phyloP scores from a whole-genome alignment of 2,797 vertebrate genomes.

The Ctenopoma kingsleyae region DNA sequence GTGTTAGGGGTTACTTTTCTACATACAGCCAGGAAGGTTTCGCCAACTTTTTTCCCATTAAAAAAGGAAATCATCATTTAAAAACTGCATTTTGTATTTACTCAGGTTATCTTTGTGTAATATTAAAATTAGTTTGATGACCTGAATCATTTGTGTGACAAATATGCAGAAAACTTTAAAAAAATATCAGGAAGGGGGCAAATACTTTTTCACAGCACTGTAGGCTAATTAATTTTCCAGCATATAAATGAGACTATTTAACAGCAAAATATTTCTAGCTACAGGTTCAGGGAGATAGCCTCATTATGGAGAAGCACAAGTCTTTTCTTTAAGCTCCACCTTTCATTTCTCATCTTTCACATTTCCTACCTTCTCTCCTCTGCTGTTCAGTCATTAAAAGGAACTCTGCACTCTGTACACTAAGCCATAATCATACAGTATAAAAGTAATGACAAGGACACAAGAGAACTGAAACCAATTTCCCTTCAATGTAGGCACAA shows the following conservation, averaged over 20 bases:
- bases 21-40: too few relatives aligned
- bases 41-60: too few relatives aligned
- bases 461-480: conserved; percentile 39
- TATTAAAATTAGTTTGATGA: too few relatives aligned
- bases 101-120: too few relatives aligned
- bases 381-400: conserved; percentile 34
- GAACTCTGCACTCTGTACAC: conserved; percentile 18
- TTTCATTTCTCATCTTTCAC: conserved; percentile 40
- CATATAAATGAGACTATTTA: conserved; percentile 56
- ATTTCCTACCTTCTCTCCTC: conserved; percentile 26
- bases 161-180: too few relatives aligned
- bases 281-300: conserved; percentile 54
- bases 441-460: conserved; percentile 53
- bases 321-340: conserved; percentile 46
- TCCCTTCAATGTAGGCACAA: conserved; percentile 10
- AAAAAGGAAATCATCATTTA: too few relatives aligned
- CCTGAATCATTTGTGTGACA: too few relatives aligned
- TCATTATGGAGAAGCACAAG: conserved; percentile 38
- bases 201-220: background rate
- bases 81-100: too few relatives aligned
- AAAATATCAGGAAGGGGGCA: too few relatives aligned
- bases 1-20: too few relatives aligned
- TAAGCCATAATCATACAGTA: conserved; percentile 30
- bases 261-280: conserved; percentile 42
- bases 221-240: conserved; percentile 73